Percentiles rank a stretch among this genome's conserved stretches.
These are phyloP conservation scores for Intellagama lesueurii DNA, from an alignment of 2,797 vertebrate genomes.

Conservation along the genomic window DNA sequence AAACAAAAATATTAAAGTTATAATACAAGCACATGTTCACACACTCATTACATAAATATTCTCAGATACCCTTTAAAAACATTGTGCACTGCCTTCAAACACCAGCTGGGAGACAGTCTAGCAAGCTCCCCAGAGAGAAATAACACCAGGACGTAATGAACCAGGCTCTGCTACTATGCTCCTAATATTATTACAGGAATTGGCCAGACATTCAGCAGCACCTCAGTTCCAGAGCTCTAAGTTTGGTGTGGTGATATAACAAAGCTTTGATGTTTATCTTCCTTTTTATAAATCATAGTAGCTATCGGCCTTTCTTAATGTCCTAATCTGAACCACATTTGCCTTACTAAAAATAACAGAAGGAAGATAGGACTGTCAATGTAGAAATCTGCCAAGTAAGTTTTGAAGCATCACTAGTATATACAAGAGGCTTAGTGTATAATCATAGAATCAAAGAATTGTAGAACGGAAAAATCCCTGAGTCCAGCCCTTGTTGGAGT, in stretches of 20 bases:
- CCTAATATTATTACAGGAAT: too few species aligned
- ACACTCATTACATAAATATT: neutral
- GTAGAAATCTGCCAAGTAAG: neutral
- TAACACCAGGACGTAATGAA: too few species aligned
- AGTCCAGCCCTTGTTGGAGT: too few species aligned
- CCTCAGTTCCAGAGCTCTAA: neutral
- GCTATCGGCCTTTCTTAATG: neutral
- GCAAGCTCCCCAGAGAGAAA: too few species aligned
- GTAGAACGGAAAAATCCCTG: too few species aligned
- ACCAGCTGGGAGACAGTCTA: too few species aligned
- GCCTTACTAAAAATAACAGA: neutral
- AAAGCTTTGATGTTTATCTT: neutral
- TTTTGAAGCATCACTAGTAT: neutral
- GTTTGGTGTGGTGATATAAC: neutral
- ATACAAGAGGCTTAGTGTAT: too few species aligned
- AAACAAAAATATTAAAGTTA: neutral
- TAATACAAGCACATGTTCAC: too few species aligned
- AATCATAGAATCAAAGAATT: too few species aligned
- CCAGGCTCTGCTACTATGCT: too few species aligned
- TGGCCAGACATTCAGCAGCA: too few species aligned
- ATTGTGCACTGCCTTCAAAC: too few species aligned
- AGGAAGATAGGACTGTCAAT: neutral
- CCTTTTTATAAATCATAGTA: neutral
- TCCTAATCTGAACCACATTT: neutral
- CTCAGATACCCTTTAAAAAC: neutral